These are phyloP conservation scores for Lepidocolaptes lacrymiger DNA, from an alignment of 2,797 vertebrate genomes.

Conservation along the genomic window DNA sequence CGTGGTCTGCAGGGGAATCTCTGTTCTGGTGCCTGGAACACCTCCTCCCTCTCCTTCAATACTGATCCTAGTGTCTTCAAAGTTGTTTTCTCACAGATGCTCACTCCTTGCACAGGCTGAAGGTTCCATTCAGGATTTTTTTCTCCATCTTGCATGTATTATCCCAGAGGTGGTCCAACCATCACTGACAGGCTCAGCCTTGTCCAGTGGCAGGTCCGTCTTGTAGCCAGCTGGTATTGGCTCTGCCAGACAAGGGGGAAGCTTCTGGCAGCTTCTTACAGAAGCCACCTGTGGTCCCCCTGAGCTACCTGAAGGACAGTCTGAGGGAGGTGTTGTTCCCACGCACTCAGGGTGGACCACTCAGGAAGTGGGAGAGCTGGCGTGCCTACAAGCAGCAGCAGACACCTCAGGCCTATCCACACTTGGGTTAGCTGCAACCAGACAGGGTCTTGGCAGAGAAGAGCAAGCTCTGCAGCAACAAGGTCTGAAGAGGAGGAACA, in stretches of 20 bases:
- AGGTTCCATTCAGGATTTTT: background rate
- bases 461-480: background rate
- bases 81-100: background rate
- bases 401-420: background rate
- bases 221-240: background rate
- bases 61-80: background rate
- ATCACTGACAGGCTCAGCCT: background rate
- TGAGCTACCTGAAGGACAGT: background rate
- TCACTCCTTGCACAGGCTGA: background rate
- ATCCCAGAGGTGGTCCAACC: background rate
- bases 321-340: background rate
- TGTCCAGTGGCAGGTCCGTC: rapidly evolving
- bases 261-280: background rate
- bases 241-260: background rate
- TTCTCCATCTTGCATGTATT: rapidly evolving
- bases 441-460: background rate
- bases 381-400: rapidly evolving
- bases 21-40: background rate
- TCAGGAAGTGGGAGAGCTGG: background rate
- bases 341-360: rapidly evolving
- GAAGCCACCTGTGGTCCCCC: background rate
- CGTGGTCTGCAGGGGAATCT: background rate
- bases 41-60: background rate
- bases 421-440: background rate
- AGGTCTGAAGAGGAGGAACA: background rate